These are phyloP conservation scores for Oceanodroma tethys DNA, from an alignment of 2,113 vertebrate species.

Conservation along the genomic window DNA sequence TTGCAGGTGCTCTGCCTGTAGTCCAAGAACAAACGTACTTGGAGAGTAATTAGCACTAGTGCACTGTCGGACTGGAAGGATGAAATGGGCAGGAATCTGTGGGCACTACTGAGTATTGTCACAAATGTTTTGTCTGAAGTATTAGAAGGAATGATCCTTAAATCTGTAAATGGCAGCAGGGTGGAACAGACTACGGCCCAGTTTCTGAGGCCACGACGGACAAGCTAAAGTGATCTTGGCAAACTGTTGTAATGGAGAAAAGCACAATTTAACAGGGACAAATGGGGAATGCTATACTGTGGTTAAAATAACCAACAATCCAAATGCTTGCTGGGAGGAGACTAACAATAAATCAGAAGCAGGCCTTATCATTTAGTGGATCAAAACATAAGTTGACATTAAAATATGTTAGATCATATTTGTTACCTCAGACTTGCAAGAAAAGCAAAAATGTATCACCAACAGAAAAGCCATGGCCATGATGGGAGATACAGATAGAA, in stretches of 20 bases:
- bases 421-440: neutral
- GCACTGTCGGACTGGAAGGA: neutral
- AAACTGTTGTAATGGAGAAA: neutral
- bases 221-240: neutral
- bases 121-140: neutral
- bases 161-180: neutral
- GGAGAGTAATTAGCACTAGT: neutral
- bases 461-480: neutral
- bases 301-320: neutral
- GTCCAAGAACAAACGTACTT: accelerated
- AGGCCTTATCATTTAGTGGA: neutral
- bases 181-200: neutral
- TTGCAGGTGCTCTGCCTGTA: neutral
- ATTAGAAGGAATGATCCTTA: neutral
- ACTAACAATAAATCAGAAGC: neutral
- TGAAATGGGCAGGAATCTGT: neutral
- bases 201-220: neutral
- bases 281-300: neutral
- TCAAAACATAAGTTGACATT: neutral
- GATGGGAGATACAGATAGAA: neutral
- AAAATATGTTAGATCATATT: neutral
- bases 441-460: neutral
- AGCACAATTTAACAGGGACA: neutral
- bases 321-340: neutral
- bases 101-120: neutral